These are phyloP conservation scores for Mus minutoides DNA, from an alignment of 2,797 vertebrate species.

Conservation along the genomic window DNA sequence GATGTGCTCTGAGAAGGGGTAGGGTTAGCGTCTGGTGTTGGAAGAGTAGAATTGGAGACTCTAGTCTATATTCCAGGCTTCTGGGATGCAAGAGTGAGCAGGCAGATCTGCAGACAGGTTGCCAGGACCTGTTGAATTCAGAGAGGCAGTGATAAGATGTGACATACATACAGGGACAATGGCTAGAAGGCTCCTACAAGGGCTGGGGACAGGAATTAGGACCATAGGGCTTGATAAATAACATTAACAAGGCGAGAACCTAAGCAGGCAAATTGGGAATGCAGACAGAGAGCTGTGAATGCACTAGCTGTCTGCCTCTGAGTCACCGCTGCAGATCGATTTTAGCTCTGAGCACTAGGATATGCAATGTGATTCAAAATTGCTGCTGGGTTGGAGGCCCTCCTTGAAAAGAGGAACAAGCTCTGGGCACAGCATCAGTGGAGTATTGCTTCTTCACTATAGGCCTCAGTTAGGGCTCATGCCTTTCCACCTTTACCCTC, in stretches of 20 bases:
- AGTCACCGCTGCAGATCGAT: constrained; percentile 58
- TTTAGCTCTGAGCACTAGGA: background rate
- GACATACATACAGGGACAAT: constrained; percentile 20
- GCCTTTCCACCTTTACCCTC: background rate
- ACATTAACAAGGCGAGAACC: constrained; percentile 55
- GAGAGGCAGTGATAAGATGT: constrained; percentile 52
- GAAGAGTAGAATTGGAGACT: background rate
- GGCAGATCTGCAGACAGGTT: constrained; percentile 4
- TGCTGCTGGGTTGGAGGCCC: background rate
- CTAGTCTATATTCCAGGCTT: background rate
- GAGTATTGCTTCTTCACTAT: background rate
- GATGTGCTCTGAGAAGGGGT: background rate
- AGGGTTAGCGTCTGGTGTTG: background rate
- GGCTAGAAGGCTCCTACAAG: constrained; percentile 36
- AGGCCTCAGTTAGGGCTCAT: background rate
- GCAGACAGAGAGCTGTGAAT: constrained; percentile 64
- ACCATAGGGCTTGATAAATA: constrained; percentile 49
- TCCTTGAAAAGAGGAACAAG: background rate
- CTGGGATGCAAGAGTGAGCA: background rate
- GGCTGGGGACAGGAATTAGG: background rate
- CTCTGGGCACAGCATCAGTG: background rate
- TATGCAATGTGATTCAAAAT: constrained; percentile 34
- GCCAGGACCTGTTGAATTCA: constrained; percentile 58
- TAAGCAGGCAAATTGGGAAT: constrained; percentile 61
- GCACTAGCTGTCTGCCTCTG: constrained; percentile 50